These are phyloP conservation scores for Limnephilus rhombicus DNA, from an alignment of 2,888 invertebrate species.

Conservation along the genomic window DNA sequence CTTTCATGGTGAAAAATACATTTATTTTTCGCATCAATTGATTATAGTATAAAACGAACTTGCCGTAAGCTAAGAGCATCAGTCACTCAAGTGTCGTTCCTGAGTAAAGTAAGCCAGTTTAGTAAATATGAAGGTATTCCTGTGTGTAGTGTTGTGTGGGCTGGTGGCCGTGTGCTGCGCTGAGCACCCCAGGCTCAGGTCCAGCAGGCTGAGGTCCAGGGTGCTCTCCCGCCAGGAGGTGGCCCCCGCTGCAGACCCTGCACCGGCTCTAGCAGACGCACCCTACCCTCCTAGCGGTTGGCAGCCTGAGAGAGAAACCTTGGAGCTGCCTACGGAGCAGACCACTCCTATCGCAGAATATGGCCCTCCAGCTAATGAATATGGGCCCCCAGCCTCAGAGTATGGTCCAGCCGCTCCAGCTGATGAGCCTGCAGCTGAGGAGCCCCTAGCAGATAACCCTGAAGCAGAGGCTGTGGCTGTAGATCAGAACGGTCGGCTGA, in stretches of 20 bases:
- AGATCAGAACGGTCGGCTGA: slow-evolving; percentile 50
- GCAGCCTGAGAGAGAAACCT: slow-evolving; percentile 73
- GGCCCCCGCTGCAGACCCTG: slow-evolving; percentile 40
- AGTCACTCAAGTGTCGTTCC: slow-evolving; percentile 9
- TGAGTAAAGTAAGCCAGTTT: neutral
- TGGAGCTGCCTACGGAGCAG: slow-evolving; percentile 70
- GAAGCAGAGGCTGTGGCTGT: slow-evolving; percentile 41
- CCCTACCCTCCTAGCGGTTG: slow-evolving; percentile 72
- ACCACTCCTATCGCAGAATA: slow-evolving; percentile 36
- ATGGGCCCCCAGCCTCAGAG: slow-evolving; percentile 46
- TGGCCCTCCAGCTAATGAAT: slow-evolving; percentile 47
- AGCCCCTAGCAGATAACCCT: slow-evolving; percentile 14
- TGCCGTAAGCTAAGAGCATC: slow-evolving; percentile 18
- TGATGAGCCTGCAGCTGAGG: slow-evolving; percentile 18
- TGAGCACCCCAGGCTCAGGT: slow-evolving; percentile 53
- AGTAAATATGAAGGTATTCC: slow-evolving; percentile 59
- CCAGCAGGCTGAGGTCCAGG: slow-evolving; percentile 36
- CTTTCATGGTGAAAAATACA: neutral
- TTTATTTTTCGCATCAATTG: neutral
- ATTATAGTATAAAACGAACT: slow-evolving; percentile 40
- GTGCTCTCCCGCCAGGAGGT: slow-evolving; percentile 46
- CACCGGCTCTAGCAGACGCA: neutral
- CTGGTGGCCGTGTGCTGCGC: slow-evolving; percentile 44
- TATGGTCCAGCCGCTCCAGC: slow-evolving; percentile 40
- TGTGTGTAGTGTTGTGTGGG: slow-evolving; percentile 45